Evolutionary conservation across 2,888 invertebrate species (phyloP).

Genomic region (Tupiocoris notatus): DNA sequence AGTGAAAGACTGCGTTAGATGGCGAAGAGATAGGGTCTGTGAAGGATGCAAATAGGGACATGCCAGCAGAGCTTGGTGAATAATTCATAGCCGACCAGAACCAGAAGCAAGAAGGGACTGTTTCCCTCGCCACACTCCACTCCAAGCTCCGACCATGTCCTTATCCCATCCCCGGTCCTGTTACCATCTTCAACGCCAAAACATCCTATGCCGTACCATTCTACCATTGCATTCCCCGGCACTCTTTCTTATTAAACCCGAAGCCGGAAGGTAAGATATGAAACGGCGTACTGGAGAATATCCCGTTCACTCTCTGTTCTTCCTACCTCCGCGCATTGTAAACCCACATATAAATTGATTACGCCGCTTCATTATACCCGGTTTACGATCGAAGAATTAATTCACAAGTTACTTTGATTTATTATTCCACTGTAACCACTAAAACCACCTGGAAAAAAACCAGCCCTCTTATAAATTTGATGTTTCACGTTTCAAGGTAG

Average conservation of each 20-base stretch:
- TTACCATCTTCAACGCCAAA: not conserved
- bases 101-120: slow-evolving; percentile 20
- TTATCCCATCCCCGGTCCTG: not conserved
- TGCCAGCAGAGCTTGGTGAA: slow-evolving; percentile 29
- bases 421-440: too few relatives aligned
- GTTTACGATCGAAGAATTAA: too few relatives aligned
- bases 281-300: not conserved
- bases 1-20: not conserved
- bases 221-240: slow-evolving; percentile 3
- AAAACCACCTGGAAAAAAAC: too few relatives aligned
- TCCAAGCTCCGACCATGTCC: not conserved
- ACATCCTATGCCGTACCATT: not conserved
- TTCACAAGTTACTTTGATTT: too few relatives aligned
- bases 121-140: not conserved
- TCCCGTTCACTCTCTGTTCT: not conserved
- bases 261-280: slow-evolving; percentile 24
- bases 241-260: slow-evolving; percentile 33
- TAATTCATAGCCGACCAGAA: slow-evolving; percentile 35
- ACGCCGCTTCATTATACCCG: too few relatives aligned
- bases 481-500: too few relatives aligned
- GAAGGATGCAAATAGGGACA: slow-evolving; percentile 35
- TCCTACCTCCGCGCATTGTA: too few relatives aligned
- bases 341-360: too few relatives aligned
- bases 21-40: not conserved
- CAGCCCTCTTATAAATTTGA: too few relatives aligned